Conservation (phyloP, 2,797 vertebrate genomes). For the Bufotes viridis region DNA sequence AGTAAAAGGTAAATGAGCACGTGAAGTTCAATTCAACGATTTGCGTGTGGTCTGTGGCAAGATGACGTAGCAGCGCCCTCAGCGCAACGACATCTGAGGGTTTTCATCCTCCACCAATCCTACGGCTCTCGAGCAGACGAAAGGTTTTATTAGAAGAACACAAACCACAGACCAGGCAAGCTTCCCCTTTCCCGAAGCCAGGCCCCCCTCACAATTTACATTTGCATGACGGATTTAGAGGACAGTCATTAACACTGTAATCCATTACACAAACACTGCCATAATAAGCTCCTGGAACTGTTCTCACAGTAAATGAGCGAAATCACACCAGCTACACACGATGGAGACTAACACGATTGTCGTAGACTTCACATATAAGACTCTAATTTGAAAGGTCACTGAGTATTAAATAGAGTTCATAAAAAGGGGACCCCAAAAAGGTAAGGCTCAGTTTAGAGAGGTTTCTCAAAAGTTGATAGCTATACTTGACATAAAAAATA, state of each 20-base stretch:
- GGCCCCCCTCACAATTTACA: neutral
- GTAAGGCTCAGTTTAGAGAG: neutral
- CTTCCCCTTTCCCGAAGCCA: slow-evolving; percentile 11
- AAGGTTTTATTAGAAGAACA: slow-evolving; percentile 17
- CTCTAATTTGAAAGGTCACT: neutral
- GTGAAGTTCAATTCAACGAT: neutral
- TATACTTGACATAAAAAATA: neutral
- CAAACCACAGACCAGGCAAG: slow-evolving; percentile 22
- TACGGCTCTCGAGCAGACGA: neutral
- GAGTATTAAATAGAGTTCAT: neutral
- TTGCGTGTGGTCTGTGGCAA: neutral
- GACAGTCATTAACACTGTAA: slow-evolving; percentile 8
- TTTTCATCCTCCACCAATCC: neutral
- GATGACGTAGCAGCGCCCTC: neutral
- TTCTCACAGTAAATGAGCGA: neutral
- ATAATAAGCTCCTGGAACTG: neutral
- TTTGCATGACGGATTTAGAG: slow-evolving; percentile 18
- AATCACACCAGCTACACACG: neutral
- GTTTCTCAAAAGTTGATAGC: neutral
- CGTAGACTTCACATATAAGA: neutral
- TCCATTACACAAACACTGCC: slow-evolving; percentile 24
- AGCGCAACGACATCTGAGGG: neutral
- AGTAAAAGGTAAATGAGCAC: neutral
- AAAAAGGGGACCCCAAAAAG: neutral
- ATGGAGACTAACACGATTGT: neutral